Evolutionary conservation across 2,797 vertebrate species (phyloP), one percentile per base, ranked within the genome.

Genomic region (Morus bassanus): DNA sequence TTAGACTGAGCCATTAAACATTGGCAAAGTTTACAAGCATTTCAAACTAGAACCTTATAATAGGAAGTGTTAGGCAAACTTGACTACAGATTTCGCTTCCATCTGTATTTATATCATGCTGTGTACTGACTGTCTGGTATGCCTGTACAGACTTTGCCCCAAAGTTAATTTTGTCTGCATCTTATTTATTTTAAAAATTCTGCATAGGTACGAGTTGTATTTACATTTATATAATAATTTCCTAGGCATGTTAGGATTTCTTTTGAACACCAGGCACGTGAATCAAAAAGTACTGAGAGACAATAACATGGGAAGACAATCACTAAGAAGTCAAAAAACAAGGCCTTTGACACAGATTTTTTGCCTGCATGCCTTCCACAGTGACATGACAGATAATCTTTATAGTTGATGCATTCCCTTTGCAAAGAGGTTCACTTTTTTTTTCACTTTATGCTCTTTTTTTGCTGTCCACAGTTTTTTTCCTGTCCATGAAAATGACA

Each of bases 41-140:
- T 87, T 91, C 61, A 83, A 59, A 80, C 41, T 61, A 68, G 45
- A 74, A 41, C 46, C 68, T 88, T 88, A 69, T 85, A 88, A 91
- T 63, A 91, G 82, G 54, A 92, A 79, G 57, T 75, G 61, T 92
- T 68, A 89, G 64, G 65, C 73, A 78, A 88, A 85, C 60, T 41
- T 83, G 82, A 88, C 63, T 92, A 63, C 87, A 95, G 85, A 72
- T 92, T 93, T 95, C 50, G 84, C 54, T 91, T 93, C 93, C 79
- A 88, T 89, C 82, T 96, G 85, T 95, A 88, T 93, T 93, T 96
- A 64, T 83, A 81, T 60, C 45, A n/a, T 57, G n/a, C 53, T 88
- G 53, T 77, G 45, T 85, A 35, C 64, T 92, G 77, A 50, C 74
- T 91, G 24, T 70, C 72, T 96, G 87, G 53, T 51, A 10, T 68